Evolutionary conservation across 2,113 vertebrate species (phyloP).

Genomic region (Hipposideros armiger): DNA sequence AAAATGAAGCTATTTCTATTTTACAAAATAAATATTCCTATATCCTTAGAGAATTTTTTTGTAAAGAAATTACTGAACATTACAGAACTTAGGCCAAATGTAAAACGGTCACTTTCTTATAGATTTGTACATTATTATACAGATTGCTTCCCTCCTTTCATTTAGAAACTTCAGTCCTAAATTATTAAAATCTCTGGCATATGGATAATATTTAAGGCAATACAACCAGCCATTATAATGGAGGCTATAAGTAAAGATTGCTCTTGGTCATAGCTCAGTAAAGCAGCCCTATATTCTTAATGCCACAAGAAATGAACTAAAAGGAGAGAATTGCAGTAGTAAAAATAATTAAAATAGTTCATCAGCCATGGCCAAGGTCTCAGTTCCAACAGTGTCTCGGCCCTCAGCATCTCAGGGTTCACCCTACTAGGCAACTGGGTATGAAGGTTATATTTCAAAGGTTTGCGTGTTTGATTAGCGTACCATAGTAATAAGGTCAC

Average conservation of each 20-base stretch:
- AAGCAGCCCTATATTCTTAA: background rate
- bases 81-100: background rate
- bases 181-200: background rate
- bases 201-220: conserved; percentile 3
- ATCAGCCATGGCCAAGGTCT: background rate
- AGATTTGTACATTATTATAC: background rate
- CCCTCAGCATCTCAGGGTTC: background rate
- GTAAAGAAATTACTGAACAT: background rate
- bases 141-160: background rate
- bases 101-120: background rate
- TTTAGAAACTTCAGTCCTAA: background rate
- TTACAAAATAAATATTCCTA: background rate
- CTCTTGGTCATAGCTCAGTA: background rate
- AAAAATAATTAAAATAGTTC: background rate
- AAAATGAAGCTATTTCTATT: background rate
- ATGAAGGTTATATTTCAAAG: background rate
- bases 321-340: background rate
- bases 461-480: background rate
- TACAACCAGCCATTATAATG: background rate
- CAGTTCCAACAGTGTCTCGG: background rate
- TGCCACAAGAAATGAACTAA: background rate
- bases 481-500: background rate
- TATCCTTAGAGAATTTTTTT: background rate
- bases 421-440: background rate
- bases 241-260: background rate